These are phyloP conservation scores for Cyrtonyx montezumae DNA, from an alignment of 2,113 vertebrate species.

Conservation along the genomic window DNA sequence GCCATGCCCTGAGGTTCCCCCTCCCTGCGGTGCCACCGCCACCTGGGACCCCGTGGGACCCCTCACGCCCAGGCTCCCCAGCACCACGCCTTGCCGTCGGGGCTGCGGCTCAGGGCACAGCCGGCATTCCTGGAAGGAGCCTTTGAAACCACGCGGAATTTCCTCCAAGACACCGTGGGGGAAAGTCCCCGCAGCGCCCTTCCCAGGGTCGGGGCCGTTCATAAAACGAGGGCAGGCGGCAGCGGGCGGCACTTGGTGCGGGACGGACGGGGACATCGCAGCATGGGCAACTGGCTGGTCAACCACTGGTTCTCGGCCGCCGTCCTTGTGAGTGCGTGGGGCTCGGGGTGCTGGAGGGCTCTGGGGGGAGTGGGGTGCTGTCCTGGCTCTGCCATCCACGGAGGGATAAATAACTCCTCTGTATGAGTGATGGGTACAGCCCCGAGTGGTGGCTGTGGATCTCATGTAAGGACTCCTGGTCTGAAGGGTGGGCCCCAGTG, in stretches of 20 bases:
- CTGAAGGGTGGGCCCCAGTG: neutral
- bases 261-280: accelerated
- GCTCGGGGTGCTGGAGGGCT: accelerated
- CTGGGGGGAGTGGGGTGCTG: accelerated
- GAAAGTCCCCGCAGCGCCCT: slow-evolving; percentile 53
- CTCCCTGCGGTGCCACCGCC: accelerated
- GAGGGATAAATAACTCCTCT: neutral
- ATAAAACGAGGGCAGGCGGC: neutral
- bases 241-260: neutral
- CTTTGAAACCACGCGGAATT: neutral
- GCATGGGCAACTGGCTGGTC: slow-evolving; percentile 88
- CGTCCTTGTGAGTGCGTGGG: slow-evolving; percentile 79
- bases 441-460: accelerated
- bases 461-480: neutral
- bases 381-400: neutral
- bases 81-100: too few relatives aligned
- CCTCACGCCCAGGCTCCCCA: too few relatives aligned
- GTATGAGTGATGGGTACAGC: accelerated
- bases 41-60: accelerated
- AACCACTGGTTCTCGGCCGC: slow-evolving; percentile 85
- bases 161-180: slow-evolving; percentile 53
- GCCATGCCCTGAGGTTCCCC: accelerated
- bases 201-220: neutral
- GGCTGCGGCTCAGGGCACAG: neutral
- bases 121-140: slow-evolving; percentile 1